Conservation (phyloP, 2,888 invertebrate species). For the Lordiphosa fenestrarum region DNA sequence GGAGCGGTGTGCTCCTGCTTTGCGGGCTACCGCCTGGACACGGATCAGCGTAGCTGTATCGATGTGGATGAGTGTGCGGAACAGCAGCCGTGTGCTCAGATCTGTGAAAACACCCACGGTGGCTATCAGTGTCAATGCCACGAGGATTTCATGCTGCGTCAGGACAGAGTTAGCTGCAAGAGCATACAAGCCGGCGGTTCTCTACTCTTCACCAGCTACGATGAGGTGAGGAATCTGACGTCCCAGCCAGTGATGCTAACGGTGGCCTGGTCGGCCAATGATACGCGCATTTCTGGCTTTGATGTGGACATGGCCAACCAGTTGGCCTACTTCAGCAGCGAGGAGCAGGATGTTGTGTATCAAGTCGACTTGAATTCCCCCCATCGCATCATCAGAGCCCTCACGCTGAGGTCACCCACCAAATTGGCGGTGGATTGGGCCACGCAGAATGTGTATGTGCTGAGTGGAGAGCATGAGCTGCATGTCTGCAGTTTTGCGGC, state of each 20-base stretch:
- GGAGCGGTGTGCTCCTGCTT: slow-evolving; percentile 86
- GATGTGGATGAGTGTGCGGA: slow-evolving; percentile 88
- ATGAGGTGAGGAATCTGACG: slow-evolving; percentile 82
- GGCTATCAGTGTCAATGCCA: slow-evolving; percentile 78
- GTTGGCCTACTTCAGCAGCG: slow-evolving; percentile 81
- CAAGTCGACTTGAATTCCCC: slow-evolving; percentile 76
- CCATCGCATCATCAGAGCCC: slow-evolving; percentile 74
- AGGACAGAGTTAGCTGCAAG: slow-evolving; percentile 86
- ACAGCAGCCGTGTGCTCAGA: slow-evolving; percentile 84
- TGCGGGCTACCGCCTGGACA: slow-evolving; percentile 82
- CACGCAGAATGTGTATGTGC: slow-evolving; percentile 84
- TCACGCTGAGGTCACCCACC: slow-evolving; percentile 80
- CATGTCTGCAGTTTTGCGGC: slow-evolving; percentile 82
- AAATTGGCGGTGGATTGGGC: slow-evolving; percentile 87
- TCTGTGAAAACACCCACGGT: slow-evolving; percentile 78
- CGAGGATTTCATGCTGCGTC: slow-evolving; percentile 80
- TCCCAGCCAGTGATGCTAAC: slow-evolving; percentile 73
- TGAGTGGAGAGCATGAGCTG: slow-evolving; percentile 79
- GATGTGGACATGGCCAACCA: slow-evolving; percentile 81
- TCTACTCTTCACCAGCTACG: slow-evolving; percentile 82
- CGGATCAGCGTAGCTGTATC: slow-evolving; percentile 82
- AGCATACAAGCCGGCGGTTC: slow-evolving; percentile 82
- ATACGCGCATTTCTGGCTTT: slow-evolving; percentile 82
- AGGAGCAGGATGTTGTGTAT: slow-evolving; percentile 80
- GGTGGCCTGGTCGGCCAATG: slow-evolving; percentile 80